These are phyloP conservation scores for Drosophila nikananu DNA, from an alignment of 1,140 invertebrate species.

Conservation along the genomic window DNA sequence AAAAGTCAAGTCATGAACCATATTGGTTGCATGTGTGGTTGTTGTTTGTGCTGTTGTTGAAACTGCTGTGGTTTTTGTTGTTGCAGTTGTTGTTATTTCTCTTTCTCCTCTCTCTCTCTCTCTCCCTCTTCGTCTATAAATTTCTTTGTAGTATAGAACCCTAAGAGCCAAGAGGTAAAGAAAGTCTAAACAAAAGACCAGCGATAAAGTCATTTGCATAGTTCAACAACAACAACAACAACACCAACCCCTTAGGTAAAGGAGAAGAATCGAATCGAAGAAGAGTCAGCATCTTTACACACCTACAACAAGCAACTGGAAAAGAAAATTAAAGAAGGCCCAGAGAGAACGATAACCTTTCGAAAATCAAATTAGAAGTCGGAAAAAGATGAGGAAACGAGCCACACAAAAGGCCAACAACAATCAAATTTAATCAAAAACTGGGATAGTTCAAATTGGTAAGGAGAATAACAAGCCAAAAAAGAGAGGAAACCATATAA, in stretches of 20 bases:
- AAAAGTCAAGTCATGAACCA: slow-evolving; percentile 67
- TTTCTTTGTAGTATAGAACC: slow-evolving; percentile 41
- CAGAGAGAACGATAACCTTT: slow-evolving; percentile 70
- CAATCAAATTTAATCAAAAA: slow-evolving; percentile 54
- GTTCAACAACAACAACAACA: slow-evolving; percentile 47
- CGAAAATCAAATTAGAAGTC: slow-evolving; percentile 77
- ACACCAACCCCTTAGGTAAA: slow-evolving; percentile 27
- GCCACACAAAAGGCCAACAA: slow-evolving; percentile 35
- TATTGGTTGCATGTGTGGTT: slow-evolving; percentile 42
- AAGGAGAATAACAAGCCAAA: not conserved
- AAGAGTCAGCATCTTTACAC: slow-evolving; percentile 19
- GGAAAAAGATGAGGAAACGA: slow-evolving; percentile 37
- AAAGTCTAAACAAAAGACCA: slow-evolving; percentile 4
- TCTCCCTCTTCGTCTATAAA: slow-evolving; percentile 56
- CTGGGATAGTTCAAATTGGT: slow-evolving; percentile 39
- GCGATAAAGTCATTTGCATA: slow-evolving; percentile 83
- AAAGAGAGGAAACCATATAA: slow-evolving; percentile 3
- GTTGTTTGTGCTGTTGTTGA: slow-evolving; percentile 1
- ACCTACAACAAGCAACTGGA: slow-evolving; percentile 37
- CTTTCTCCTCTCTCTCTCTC: slow-evolving; percentile 14
- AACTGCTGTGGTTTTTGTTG: slow-evolving; percentile 2
- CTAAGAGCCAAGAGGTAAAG: slow-evolving; percentile 20
- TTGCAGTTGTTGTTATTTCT: slow-evolving; percentile 1
- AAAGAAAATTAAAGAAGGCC: slow-evolving; percentile 11
- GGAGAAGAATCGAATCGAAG: slow-evolving; percentile 1